Conservation (phyloP, 1,140 invertebrate species). For the Bombyx mori region DNA sequence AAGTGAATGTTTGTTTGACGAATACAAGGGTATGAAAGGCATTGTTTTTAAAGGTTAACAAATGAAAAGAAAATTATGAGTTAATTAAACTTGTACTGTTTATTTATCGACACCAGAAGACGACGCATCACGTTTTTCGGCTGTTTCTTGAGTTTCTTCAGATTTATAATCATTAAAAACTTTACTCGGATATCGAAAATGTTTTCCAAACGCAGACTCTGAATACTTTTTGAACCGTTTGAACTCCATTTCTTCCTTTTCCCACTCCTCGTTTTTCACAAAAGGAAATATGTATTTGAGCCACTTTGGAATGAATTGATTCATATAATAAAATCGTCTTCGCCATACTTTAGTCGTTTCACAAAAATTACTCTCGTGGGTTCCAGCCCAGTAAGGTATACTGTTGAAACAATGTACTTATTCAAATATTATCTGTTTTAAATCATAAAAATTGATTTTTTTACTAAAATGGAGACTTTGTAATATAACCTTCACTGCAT, state of each 20-base stretch:
- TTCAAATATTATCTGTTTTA: too few species aligned
- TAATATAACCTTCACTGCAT: too few species aligned
- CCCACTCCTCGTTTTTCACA: constrained; percentile 38
- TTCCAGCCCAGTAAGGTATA: constrained; percentile 39
- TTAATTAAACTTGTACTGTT: too few species aligned
- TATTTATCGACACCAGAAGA: too few species aligned
- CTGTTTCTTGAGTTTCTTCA: constrained; percentile 26
- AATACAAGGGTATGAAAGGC: too few species aligned
- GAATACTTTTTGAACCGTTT: constrained; percentile 39
- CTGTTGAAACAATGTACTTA: constrained; percentile 12
- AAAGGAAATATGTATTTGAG: constrained; percentile 28
- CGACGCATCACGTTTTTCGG: too few species aligned
- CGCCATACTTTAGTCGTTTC: constrained; percentile 45
- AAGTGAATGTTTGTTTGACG: too few species aligned
- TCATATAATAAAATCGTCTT: constrained; percentile 44
- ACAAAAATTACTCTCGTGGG: constrained; percentile 30
- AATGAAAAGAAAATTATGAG: too few species aligned
- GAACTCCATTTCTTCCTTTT: constrained; percentile 34
- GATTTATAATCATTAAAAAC: constrained; percentile 33
- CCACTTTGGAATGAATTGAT: constrained; percentile 46
- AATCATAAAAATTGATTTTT: too few species aligned
- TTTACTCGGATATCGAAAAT: constrained; percentile 34
- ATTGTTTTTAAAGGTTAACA: too few species aligned
- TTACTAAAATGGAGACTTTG: too few species aligned
- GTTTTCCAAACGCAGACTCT: constrained; percentile 39